Evolutionary conservation across 1,140 invertebrate genomes (phyloP).

Genomic region (Leptoteleia sp.): DNA sequence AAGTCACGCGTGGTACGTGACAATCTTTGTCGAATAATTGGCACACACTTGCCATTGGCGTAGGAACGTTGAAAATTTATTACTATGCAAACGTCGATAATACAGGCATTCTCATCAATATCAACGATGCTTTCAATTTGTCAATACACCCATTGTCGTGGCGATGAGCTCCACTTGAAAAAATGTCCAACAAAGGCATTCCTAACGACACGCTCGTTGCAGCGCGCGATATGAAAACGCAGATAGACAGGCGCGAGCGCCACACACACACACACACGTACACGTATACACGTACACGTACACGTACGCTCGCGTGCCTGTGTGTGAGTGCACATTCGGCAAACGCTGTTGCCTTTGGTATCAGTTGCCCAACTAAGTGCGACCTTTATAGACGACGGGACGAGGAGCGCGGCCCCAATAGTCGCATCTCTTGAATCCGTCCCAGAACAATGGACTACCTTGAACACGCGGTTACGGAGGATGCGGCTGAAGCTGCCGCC

Average conservation of each 20-base stretch:
- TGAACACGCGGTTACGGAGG: conserved; percentile 67
- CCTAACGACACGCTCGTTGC: conserved; percentile 20
- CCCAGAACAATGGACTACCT: conserved; percentile 74
- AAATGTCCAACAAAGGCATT: conserved; percentile 45
- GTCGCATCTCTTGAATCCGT: conserved; percentile 70
- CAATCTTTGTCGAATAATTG: background rate
- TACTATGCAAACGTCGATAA: conserved; percentile 4
- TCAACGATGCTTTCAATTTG: conserved; percentile 23
- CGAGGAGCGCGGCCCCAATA: no score
- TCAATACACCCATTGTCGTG: conserved; percentile 27
- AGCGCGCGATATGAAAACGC: conserved; percentile 31
- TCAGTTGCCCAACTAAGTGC: conserved; percentile 69
- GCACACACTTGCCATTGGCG: background rate
- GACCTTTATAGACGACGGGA: conserved; percentile 71
- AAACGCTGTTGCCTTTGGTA: conserved; percentile 57
- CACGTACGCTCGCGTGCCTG: no score
- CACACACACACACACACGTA: no score
- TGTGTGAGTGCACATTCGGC: conserved; percentile 47
- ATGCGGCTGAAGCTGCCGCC: conserved; percentile 70
- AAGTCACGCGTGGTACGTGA: no score
- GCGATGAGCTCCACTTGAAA: background rate
- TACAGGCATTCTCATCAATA: conserved; percentile 7
- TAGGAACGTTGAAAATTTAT: background rate
- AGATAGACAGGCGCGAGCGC: conserved; percentile 17
- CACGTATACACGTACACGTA: no score